These are phyloP conservation scores for Coracopsis vasa DNA, from an alignment of 2,113 vertebrate species.

Conservation along the genomic window DNA sequence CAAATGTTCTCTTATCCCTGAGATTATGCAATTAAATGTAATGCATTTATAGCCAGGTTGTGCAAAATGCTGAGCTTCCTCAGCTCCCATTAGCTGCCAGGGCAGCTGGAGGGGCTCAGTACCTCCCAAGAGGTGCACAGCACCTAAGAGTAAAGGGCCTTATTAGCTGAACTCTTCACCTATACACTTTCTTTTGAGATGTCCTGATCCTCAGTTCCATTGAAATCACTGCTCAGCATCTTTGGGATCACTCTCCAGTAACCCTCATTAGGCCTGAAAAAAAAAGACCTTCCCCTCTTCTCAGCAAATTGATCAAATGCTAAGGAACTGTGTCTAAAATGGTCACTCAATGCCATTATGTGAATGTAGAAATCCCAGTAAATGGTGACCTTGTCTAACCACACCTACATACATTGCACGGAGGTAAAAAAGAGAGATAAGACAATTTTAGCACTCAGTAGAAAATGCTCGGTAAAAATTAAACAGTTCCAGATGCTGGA, in stretches of 20 bases:
- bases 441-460: neutral
- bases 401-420: neutral
- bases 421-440: neutral
- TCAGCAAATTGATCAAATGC: neutral
- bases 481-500: neutral
- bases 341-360: neutral
- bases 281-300: neutral
- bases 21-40: neutral
- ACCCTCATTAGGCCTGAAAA: neutral
- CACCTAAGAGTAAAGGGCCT: neutral
- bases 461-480: neutral
- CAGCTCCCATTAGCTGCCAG: neutral
- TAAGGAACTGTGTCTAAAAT: neutral
- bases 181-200: neutral
- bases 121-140: neutral
- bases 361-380: neutral
- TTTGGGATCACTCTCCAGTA: neutral
- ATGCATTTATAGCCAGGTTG: neutral
- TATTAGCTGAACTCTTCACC: neutral
- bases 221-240: neutral
- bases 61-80: neutral
- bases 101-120: neutral
- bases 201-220: neutral
- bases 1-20: conserved; percentile 38
- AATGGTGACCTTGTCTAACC: neutral